Evolutionary conservation across 1,140 invertebrate genomes (phyloP), one percentile per base, ranked within the genome.

Genomic region (Tetragonula clypearis): DNA sequence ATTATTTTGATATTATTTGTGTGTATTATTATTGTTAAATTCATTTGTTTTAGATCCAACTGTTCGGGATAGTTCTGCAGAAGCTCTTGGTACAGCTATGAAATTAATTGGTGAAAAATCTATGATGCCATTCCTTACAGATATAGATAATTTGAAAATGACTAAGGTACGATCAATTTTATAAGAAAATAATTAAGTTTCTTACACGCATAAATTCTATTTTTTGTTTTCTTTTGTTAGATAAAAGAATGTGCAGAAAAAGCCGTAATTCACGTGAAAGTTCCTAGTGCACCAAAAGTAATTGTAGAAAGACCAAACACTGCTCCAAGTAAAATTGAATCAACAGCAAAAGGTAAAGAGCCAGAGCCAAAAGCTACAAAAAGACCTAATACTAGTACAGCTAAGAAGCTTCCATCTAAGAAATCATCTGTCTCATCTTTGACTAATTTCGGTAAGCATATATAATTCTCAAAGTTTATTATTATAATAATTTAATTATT

Each of bases 161-260:
- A 96, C 97, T 41, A 99, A 99, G 95, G 96, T 97, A 92, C 83
- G 73, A 56, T 58, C 56, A 58, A 19, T 58, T 58, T 19, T 58
- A 58, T 58, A 19, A 14, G 19, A 71, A 72, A 56, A 14, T 30
- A n/a, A 23, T 23, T 58, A 41, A 0, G 19, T 56, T 49, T 41
- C 30, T 58, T 26, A 41, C 41, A 49, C 6, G 41, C 8, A 8
- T 49, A 49, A 49, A 49, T 49, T 49, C 41, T 62, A 62, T 62
- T 4, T 62, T n/a, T 69, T 53, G 35, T 83, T 89, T 21, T 21
- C 12, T 14, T 26, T 68, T 88, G 82, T 82, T 88, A 97, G 96
- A 98, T 99, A 26, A 98, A 99, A 94, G 99, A 99, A 93, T 98
- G 96, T 92, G 97, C 97, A 90, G 98, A 99, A 53, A 99, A 99